A percentile compares a stretch with the other conserved stretches of the same genome.
Conservation (phyloP, 2,888 invertebrate species). For the Leptopterna dolabrata region DNA sequence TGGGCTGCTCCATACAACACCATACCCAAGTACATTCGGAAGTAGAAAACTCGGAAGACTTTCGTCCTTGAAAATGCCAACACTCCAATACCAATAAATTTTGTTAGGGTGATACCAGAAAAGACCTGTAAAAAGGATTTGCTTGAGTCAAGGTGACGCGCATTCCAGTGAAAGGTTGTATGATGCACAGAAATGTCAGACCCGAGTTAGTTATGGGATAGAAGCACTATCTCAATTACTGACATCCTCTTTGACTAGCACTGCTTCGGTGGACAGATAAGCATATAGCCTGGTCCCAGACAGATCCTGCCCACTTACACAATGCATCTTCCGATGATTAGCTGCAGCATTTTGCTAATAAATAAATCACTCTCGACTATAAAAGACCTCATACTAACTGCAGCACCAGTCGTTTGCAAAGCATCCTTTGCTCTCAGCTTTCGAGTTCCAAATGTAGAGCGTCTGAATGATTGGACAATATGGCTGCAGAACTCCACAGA, state of each 20-base stretch:
- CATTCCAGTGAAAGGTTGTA: background rate
- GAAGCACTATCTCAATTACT: too few relatives aligned
- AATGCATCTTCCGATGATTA: too few relatives aligned
- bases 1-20: conserved; percentile 96
- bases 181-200: background rate
- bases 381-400: conserved; percentile 69
- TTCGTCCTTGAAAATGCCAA: conserved; percentile 97
- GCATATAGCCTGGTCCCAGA: too few relatives aligned
- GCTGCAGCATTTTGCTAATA: too few relatives aligned
- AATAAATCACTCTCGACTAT: too few relatives aligned
- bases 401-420: conserved; percentile 85
- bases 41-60: conserved; percentile 95
- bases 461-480: conserved; percentile 79
- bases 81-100: conserved; percentile 96
- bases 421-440: conserved; percentile 79
- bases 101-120: conserved; percentile 97
- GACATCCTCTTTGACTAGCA: too few relatives aligned
- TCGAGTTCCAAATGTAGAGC: conserved; percentile 69
- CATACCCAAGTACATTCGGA: conserved; percentile 97
- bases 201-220: background rate
- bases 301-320: too few relatives aligned
- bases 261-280: too few relatives aligned
- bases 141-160: too few relatives aligned
- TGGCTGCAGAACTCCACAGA: conserved; percentile 97
- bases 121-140: conserved; percentile 73